A percentile compares a stretch with the other conserved stretches of the same genome.
Evolutionary conservation across 2,888 invertebrate species (phyloP).

Genomic region (Lapara coniferarum): DNA sequence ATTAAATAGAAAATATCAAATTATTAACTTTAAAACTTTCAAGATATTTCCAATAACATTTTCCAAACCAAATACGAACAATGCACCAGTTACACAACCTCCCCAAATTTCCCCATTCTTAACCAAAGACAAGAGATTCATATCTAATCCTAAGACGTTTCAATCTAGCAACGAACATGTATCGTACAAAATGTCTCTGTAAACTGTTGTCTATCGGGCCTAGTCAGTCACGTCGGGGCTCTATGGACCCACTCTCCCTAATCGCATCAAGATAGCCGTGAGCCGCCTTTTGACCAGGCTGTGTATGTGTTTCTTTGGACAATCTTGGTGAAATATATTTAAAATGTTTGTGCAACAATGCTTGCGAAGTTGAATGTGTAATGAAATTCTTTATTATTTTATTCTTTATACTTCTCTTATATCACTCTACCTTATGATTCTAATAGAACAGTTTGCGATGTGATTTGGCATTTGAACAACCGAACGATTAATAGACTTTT

Average conservation of each 20-base stretch:
- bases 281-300: constrained; percentile 34
- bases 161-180: constrained; percentile 15
- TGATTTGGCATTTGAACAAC: too few species aligned
- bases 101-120: too few species aligned
- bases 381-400: not conserved
- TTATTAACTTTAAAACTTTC: not conserved
- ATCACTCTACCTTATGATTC: too few species aligned
- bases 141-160: constrained; percentile 25
- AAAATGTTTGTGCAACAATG: not conserved
- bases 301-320: constrained; percentile 16
- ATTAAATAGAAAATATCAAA: too few species aligned
- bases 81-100: not conserved
- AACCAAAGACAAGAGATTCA: constrained; percentile 19
- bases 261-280: constrained; percentile 43
- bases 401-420: not conserved
- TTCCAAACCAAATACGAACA: not conserved
- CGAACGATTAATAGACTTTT: too few species aligned
- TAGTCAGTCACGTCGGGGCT: constrained; percentile 25
- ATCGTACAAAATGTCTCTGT: constrained; percentile 7
- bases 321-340: not conserved
- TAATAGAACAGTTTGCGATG: too few species aligned
- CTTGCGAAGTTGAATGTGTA: not conserved
- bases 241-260: constrained; percentile 32
- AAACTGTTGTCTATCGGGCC: constrained; percentile 14
- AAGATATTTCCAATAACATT: not conserved